A percentile compares a stretch with the other conserved stretches of the same genome.
phyloP scores from a whole-genome alignment of 2,888 invertebrate genomes.

The Asteroscopus sphinx region DNA sequence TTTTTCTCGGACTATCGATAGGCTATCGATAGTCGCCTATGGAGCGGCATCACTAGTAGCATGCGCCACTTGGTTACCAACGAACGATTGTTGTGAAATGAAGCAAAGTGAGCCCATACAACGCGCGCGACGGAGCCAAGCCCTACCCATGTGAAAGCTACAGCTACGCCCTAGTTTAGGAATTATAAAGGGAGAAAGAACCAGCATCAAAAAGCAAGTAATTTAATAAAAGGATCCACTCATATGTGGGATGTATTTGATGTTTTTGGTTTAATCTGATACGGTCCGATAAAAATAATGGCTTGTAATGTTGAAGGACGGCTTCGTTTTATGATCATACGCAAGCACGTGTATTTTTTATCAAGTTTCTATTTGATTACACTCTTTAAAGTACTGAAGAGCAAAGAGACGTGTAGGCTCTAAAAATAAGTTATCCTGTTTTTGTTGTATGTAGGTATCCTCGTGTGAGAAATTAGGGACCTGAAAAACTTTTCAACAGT shows the following conservation, averaged over 20 bases:
- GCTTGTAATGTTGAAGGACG: constrained; percentile 25
- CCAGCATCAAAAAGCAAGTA: constrained; percentile 16
- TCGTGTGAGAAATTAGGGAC: neutral
- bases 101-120: no score
- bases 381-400: constrained; percentile 7
- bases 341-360: constrained; percentile 15
- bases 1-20: no score
- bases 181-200: constrained; percentile 3
- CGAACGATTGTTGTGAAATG: no score
- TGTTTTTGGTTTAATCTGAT: constrained; percentile 42
- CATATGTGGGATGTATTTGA: constrained; percentile 25
- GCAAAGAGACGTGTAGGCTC: neutral
- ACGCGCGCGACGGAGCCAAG: no score
- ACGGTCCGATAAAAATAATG: constrained; percentile 44
- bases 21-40: no score
- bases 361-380: constrained; percentile 29
- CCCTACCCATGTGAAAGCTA: no score
- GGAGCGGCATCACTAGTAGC: no score
- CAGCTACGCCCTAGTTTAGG: no score
- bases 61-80: no score
- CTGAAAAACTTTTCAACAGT: constrained; percentile 4
- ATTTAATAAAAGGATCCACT: constrained; percentile 11
- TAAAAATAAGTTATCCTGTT: constrained; percentile 1
- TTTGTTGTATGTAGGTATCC: neutral
- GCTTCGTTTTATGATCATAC: constrained; percentile 19